Percentiles rank a stretch among this genome's conserved stretches.
Conservation (phyloP, 2,113 vertebrate genomes). For the Dunckerocampus dactyliophorus region DNA sequence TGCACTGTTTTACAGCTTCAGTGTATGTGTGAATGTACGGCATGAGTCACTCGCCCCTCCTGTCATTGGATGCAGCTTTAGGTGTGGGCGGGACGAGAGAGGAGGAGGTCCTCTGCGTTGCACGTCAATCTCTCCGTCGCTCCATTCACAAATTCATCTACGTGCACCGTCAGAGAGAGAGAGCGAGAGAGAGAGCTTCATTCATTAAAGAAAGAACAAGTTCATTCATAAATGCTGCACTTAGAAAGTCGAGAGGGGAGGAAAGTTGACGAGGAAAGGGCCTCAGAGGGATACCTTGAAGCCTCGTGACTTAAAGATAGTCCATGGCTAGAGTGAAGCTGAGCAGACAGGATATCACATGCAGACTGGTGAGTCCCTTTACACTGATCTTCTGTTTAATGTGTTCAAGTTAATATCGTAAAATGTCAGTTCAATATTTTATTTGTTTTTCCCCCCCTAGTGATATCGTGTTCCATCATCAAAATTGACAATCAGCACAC, state of each 20-base stretch:
- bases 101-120: slow-evolving; percentile 65
- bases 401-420: not conserved
- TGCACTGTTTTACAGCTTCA: slow-evolving; percentile 55
- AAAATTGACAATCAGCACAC: slow-evolving; percentile 76
- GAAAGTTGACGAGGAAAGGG: slow-evolving; percentile 28
- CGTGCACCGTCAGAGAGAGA: slow-evolving; percentile 66
- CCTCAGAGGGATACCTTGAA: not conserved
- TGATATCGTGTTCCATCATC: slow-evolving; percentile 19
- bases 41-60: slow-evolving; percentile 78
- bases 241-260: slow-evolving; percentile 28
- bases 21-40: slow-evolving; percentile 71
- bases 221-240: slow-evolving; percentile 87
- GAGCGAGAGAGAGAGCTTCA: slow-evolving; percentile 60
- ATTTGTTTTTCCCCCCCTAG: slow-evolving; percentile 10
- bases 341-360: slow-evolving; percentile 37
- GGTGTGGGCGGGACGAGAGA: slow-evolving; percentile 35
- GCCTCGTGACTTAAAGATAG: slow-evolving; percentile 19
- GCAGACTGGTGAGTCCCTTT: slow-evolving; percentile 51
- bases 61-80: slow-evolving; percentile 76
- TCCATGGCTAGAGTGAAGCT: slow-evolving; percentile 13
- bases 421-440: not conserved
- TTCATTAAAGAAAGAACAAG: slow-evolving; percentile 77
- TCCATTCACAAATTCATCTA: slow-evolving; percentile 85
- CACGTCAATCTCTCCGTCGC: slow-evolving; percentile 81
- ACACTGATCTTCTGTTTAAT: not conserved